Conservation (phyloP, 1,140 invertebrate species). For the Coptotermes formosanus region DNA sequence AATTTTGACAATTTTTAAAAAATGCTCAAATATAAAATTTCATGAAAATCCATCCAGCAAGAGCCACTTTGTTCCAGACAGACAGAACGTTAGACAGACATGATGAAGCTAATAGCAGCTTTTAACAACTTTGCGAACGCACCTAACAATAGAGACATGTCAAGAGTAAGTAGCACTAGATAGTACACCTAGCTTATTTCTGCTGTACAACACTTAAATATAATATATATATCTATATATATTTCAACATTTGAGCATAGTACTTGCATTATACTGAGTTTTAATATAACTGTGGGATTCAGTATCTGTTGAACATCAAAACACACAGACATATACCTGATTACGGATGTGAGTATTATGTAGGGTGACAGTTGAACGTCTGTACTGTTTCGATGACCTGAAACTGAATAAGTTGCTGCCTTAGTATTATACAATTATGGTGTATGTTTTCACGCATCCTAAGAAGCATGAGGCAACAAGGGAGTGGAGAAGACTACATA, state of each 20-base stretch:
- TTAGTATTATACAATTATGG: too few relatives aligned
- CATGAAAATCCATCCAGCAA: too few relatives aligned
- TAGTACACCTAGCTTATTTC: not conserved
- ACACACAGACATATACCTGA: constrained; percentile 15
- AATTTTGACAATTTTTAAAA: too few relatives aligned
- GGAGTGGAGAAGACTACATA: too few relatives aligned
- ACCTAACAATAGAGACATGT: not conserved
- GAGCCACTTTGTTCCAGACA: too few relatives aligned
- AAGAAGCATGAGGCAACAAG: too few relatives aligned
- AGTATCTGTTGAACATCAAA: not conserved
- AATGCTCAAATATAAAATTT: too few relatives aligned
- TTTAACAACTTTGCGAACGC: too few relatives aligned
- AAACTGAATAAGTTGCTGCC: not conserved
- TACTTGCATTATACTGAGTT: not conserved
- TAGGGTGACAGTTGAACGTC: not conserved
- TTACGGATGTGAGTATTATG: not conserved
- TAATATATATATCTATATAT: not conserved
- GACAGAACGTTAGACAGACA: too few relatives aligned
- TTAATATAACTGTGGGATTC: not conserved
- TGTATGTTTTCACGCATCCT: too few relatives aligned
- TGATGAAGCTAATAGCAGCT: too few relatives aligned
- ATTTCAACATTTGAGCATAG: constrained; percentile 1
- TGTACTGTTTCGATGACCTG: not conserved
- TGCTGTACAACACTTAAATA: not conserved
- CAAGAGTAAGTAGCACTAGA: not conserved